These are phyloP conservation scores for Columbina picui DNA, from an alignment of 2,113 vertebrate species.

Conservation along the genomic window DNA sequence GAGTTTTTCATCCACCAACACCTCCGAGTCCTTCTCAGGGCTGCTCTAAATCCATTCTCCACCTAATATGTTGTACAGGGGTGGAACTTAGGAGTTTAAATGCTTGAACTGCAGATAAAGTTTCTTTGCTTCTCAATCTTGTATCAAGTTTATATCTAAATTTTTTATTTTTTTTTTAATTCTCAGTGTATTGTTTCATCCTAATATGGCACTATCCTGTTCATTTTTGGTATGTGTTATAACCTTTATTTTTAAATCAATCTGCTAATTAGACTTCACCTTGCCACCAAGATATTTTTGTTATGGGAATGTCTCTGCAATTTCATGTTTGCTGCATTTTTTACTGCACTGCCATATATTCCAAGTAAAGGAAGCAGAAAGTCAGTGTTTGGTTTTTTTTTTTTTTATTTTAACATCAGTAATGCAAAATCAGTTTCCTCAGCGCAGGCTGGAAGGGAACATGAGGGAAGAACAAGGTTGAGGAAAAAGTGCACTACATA, in stretches of 20 bases:
- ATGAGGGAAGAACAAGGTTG: neutral
- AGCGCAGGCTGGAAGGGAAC: neutral
- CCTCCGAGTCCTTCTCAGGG: too few relatives aligned
- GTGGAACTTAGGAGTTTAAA: neutral
- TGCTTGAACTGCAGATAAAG: neutral
- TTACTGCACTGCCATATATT: neutral
- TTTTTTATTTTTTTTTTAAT: neutral
- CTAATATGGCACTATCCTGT: neutral
- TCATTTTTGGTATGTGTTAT: neutral
- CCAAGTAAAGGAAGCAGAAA: neutral
- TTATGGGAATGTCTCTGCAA: neutral
- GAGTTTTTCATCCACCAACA: too few relatives aligned
- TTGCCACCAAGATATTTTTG: neutral
- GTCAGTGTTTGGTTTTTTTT: neutral
- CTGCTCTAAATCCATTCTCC: too few relatives aligned
- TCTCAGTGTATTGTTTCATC: neutral
- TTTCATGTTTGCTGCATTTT: neutral
- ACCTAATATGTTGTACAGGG: neutral
- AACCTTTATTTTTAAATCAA: neutral
- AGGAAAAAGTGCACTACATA: neutral
- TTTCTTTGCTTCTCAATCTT: neutral
- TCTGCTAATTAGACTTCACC: neutral
- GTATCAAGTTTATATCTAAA: neutral
- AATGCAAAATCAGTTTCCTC: neutral
- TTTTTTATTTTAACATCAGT: neutral